Evolutionary conservation across 2,888 invertebrate genomes (phyloP), one percentile per base, ranked within the genome.

Genomic region (Dichetophora obliterata): DNA sequence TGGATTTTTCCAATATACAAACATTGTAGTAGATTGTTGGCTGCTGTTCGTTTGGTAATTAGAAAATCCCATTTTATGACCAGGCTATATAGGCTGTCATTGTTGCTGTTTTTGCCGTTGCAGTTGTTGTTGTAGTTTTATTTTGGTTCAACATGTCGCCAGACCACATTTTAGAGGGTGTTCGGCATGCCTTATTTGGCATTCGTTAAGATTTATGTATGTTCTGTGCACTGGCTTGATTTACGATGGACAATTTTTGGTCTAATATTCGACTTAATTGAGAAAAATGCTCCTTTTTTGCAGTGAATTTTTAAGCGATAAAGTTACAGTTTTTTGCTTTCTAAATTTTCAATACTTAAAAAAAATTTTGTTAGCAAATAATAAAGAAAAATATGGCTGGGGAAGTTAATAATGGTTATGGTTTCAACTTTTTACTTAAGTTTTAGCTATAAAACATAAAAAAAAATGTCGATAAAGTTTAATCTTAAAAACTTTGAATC

Each of bases 1-100:
- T 74, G 74, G 65, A 74, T 74, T 74, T 74, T 74, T 65, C 74
- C 66, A 65, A 74, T 74, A 74, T 74, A 27, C 3, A 50, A 22
- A 37, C 59, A 31, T 68, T 22, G 68, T 65, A 52, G 52, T 70
- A 31, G 65, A 31, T 19, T 34, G 31, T n/a, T 50, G 69, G 24
- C 19, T 24, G 50, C 61, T 61, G 52, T 66, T 74, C 76, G 74
- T 43, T 65, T 76, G 69, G 75, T 78, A 76, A 78, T 78, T 78
- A 78, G 78, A 78, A 76, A 78, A 78, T 76, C 76, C 74, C 71
- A 75, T 75, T 78, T 78, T 78, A 76, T 75, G 78, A 68, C 76
- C 54, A 54, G 66, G 71, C 54, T 50, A 27, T 66, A 34, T 65
- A 24, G 31, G n/a, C 66, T 54, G 66, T 74, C 54, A 50, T 37